Conservation (phyloP, 2,113 vertebrate species). For the Pitta sordida region DNA sequence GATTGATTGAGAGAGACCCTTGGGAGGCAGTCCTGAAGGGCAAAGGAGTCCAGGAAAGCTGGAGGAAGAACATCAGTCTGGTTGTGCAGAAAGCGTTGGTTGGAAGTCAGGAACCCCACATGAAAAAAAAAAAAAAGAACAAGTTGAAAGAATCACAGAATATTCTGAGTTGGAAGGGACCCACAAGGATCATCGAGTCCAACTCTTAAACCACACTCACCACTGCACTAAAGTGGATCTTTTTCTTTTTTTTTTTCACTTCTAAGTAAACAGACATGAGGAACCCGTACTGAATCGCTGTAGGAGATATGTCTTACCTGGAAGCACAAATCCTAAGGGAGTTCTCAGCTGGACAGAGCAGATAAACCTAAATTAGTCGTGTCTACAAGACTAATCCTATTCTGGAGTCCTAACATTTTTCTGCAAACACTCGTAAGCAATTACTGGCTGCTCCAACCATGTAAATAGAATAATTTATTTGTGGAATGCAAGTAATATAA, state of each 20-base stretch:
- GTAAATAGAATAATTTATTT: background rate
- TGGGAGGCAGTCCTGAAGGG: background rate
- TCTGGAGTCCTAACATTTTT: background rate
- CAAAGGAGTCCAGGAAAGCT: background rate
- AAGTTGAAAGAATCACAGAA: too few relatives aligned
- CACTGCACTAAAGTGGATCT: too few relatives aligned
- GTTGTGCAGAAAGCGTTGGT: fast-evolving
- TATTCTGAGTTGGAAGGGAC: too few relatives aligned
- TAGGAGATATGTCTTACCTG: background rate
- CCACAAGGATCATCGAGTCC: too few relatives aligned
- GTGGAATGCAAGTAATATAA: background rate
- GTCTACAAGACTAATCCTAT: background rate
- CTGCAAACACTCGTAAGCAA: background rate
- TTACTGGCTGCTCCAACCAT: background rate
- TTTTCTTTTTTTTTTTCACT: background rate
- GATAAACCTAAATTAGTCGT: background rate
- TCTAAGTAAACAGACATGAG: background rate
- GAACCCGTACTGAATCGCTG: background rate
- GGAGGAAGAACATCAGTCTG: background rate
- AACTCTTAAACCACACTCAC: too few relatives aligned
- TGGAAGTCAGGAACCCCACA: background rate
- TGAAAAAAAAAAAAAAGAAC: background rate
- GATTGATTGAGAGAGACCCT: background rate
- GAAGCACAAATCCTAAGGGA: background rate
- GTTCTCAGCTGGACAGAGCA: background rate